phyloP scores from a whole-genome alignment of 2,113 vertebrate genomes.

The Pterophyllum scalare region DNA sequence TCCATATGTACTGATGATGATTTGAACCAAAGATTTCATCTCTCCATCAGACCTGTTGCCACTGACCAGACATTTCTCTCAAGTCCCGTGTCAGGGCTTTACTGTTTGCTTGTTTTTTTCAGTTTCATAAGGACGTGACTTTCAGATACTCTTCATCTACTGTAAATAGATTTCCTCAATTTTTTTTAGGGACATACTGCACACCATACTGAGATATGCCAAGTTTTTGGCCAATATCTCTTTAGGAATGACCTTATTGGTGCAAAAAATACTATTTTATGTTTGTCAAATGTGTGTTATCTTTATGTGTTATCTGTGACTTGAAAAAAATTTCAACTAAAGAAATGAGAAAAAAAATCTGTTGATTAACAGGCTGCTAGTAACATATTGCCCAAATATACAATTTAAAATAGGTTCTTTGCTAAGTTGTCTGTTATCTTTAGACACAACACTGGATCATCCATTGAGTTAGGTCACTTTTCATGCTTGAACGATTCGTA shows the following conservation, averaged over 20 bases:
- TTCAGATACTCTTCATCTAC: neutral
- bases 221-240: neutral
- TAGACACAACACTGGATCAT: neutral
- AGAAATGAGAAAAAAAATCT: neutral
- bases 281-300: neutral
- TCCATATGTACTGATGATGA: neutral
- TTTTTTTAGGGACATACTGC: neutral
- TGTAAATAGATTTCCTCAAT: neutral
- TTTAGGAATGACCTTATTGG: neutral
- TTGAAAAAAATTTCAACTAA: neutral
- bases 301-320: too few species aligned
- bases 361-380: neutral
- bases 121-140: neutral
- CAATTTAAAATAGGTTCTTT: neutral
- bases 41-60: neutral
- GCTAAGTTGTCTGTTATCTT: neutral
- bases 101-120: neutral
- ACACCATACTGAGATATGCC: neutral
- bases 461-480: neutral
- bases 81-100: neutral
- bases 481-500: neutral
- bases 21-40: neutral
- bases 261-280: neutral
- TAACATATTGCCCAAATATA: neutral
- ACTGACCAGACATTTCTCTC: neutral